Evolutionary conservation across 2,797 vertebrate genomes (phyloP).

Genomic region (Enteromius fasciolatus): DNA sequence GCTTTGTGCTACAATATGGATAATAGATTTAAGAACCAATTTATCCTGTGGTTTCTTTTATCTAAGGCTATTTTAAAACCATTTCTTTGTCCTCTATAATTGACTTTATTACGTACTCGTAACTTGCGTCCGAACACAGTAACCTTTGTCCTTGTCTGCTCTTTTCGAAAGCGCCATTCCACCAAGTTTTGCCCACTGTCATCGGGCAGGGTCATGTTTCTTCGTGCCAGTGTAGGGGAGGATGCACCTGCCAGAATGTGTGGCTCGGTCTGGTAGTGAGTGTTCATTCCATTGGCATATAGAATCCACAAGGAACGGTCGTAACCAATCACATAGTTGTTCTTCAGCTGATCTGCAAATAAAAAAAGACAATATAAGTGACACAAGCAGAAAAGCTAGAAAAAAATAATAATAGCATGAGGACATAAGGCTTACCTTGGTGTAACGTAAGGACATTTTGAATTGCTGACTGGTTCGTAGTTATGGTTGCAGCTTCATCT

Average conservation of each 20-base stretch:
- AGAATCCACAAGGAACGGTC: constrained; percentile 93
- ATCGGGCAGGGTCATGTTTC: constrained; percentile 96
- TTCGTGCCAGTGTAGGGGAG: constrained; percentile 92
- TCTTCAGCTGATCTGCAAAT: constrained; percentile 89
- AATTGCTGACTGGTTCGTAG: constrained; percentile 90
- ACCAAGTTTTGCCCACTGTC: constrained; percentile 95
- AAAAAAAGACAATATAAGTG: constrained; percentile 37
- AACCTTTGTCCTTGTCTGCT: constrained; percentile 93
- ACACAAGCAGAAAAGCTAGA: neutral
- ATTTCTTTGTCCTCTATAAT: neutral
- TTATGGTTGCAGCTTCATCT: constrained; percentile 95
- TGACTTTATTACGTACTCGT: constrained; percentile 77
- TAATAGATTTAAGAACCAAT: neutral
- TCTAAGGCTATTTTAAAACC: neutral
- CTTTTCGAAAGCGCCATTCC: constrained; percentile 97
- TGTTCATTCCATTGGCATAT: constrained; percentile 94
- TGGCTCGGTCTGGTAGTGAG: constrained; percentile 95
- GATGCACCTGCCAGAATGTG: constrained; percentile 94
- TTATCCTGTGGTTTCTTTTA: neutral
- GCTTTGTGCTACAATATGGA: neutral
- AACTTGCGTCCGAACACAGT: constrained; percentile 97
- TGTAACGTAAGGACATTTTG: constrained; percentile 94
- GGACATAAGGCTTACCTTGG: constrained; percentile 82
- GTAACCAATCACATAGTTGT: constrained; percentile 93
- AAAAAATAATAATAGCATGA: neutral